Percentiles rank a stretch among this genome's conserved stretches.
Evolutionary conservation across 2,797 vertebrate species (phyloP).

Genomic region (Coregonus ussuriensis): DNA sequence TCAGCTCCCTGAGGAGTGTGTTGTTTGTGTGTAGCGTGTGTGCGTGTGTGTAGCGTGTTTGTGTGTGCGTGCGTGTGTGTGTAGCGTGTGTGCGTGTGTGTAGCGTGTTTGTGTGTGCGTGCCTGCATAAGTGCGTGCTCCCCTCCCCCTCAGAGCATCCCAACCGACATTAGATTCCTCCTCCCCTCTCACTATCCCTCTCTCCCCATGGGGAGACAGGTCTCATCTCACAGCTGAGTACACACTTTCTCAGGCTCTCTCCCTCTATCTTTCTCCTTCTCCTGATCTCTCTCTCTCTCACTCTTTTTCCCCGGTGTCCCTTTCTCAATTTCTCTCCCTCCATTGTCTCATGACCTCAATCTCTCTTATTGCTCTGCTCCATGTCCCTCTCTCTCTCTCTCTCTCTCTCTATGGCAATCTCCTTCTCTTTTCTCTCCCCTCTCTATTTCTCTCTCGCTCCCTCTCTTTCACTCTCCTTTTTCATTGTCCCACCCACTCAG

Average conservation of each 20-base stretch:
- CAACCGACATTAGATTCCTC: conserved; percentile 62
- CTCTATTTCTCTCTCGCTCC: conserved; percentile 4
- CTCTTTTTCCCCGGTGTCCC: neutral
- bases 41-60: too few species aligned
- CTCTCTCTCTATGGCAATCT: conserved; percentile 1
- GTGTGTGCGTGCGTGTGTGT: conserved; percentile 5
- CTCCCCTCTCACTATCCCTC: conserved; percentile 62
- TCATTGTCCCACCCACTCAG: neutral
- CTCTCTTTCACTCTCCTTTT: conserved; percentile 29
- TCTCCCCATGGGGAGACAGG: conserved; percentile 72
- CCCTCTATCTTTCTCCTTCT: neutral
- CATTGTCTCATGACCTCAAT: conserved; percentile 73
- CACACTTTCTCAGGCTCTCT: conserved; percentile 70
- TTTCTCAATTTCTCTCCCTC: conserved; percentile 66
- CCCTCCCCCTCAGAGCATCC: conserved; percentile 47
- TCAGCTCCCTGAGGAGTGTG: conserved; percentile 45
- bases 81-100: too few species aligned
- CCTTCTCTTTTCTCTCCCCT: too few species aligned
- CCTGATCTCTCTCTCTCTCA: conserved; percentile 35
- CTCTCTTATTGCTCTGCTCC: conserved; percentile 70
- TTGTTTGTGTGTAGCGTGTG: too few species aligned
- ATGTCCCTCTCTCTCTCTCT: conserved; percentile 62
- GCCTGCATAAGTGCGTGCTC: neutral
- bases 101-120: neutral
- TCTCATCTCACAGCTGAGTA: conserved; percentile 82